phyloP scores from a whole-genome alignment of 2,797 vertebrate genomes.

The Muscicapa comitata region DNA sequence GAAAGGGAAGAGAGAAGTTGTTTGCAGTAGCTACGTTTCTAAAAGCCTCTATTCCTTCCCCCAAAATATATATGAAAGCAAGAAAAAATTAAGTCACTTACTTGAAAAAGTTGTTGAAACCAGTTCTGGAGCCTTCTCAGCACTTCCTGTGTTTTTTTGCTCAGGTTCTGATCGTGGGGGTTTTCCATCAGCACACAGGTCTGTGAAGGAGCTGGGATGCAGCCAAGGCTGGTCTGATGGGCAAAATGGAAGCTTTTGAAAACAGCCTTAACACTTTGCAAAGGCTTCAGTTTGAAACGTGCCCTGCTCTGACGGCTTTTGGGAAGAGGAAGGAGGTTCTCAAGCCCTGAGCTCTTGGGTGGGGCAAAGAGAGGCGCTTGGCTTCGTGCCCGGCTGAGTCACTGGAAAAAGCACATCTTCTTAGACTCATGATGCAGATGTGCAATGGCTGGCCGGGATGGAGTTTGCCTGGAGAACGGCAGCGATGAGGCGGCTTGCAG shows the following conservation, averaged over 20 bases:
- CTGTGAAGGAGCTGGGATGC: background rate
- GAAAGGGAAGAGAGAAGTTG: background rate
- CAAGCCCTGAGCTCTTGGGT: background rate
- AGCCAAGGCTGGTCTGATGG: background rate
- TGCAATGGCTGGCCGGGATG: background rate
- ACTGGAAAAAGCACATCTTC: slow-evolving; percentile 35
- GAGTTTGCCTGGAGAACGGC: background rate
- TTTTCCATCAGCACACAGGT: accelerated
- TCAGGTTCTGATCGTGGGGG: background rate
- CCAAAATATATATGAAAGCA: background rate
- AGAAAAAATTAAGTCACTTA: slow-evolving; percentile 30
- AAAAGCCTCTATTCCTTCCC: background rate
- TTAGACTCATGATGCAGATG: background rate
- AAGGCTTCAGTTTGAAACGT: background rate
- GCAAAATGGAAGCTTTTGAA: background rate
- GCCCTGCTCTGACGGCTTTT: background rate
- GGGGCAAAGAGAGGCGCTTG: background rate
- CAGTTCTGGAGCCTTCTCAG: background rate
- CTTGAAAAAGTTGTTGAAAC: background rate
- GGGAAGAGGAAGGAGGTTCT: slow-evolving; percentile 29
- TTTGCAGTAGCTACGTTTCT: background rate
- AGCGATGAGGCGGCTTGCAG: accelerated
- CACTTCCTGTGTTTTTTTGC: background rate
- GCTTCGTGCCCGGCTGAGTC: background rate
- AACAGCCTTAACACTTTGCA: background rate